Base-by-base conservation (phyloP, 1,140 invertebrate species). In the Drosophila tsacasi region DNA sequence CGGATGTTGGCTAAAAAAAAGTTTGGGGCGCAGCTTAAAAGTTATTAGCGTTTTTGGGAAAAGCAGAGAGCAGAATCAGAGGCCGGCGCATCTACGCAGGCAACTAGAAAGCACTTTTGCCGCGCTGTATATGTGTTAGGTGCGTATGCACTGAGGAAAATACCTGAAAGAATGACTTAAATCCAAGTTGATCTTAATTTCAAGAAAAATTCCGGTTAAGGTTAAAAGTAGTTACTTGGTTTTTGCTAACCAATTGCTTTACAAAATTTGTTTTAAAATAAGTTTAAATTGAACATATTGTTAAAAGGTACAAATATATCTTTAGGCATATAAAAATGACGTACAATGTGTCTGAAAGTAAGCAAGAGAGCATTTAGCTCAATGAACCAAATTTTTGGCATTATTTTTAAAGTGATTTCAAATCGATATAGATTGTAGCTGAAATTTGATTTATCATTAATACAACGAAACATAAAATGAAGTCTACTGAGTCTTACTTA, bases 1-100 rank as follows among this genome's bases (percentile, higher is more conserved):
- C 64, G 57, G 64, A 78, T 71, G 68, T 66, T 71, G 63, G 57
- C 15, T 49, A 64, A 65, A 46, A 80, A 81, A 89, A 84, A 75
- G 44, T 87, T 89, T 68, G 59, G 59, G 77, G 79, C 67, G 57
- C 65, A 90, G 85, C 85, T 90, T 85, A 90, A 90, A 90, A 90
- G 85, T 90, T 90, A 90, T 90, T 90, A 90, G 85, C 85, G 81
- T 82, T 86, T 85, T 82, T 49, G 57, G 57, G 52, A 27, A 46
- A 49, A 30, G 19, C 25, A 39, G 42, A 30, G 35, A 25, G 44
- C 55, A 35, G 79, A 47, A 82, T 44, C 76, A 65, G 42, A 67
- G 54, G 49, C 76, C 39, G 25, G 39, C 44, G 46, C 44, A 63
- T 49, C 49, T 66, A 69, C 47, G 49, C 62, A 73, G 46, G 69